phyloP scores from a whole-genome alignment of 1,140 invertebrate genomes.

The Spodoptera frugiperda region DNA sequence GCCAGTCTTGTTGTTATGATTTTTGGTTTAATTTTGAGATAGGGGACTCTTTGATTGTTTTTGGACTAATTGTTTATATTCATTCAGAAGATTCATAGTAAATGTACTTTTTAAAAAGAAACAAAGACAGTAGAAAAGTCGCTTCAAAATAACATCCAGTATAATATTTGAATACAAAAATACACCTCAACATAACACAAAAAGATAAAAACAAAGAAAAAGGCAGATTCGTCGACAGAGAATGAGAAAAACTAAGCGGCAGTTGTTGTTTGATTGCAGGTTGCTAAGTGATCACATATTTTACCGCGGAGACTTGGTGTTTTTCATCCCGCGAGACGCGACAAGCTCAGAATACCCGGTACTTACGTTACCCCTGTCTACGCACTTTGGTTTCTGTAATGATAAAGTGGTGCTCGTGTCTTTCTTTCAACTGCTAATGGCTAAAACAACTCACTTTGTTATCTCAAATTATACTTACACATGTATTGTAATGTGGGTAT shows the following conservation, averaged over 20 bases:
- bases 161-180: not conserved
- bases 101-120: not conserved
- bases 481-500: too few species aligned
- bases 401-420: conserved; percentile 8
- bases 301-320: conserved; percentile 73
- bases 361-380: conserved; percentile 49
- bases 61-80: not conserved
- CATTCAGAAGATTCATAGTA: too few species aligned
- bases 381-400: conserved; percentile 38
- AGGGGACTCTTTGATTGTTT: not conserved
- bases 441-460: not conserved
- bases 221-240: conserved; percentile 48
- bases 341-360: conserved; percentile 43
- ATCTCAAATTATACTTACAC: too few species aligned
- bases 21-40: conserved; percentile 16
- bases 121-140: not conserved
- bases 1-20: not conserved
- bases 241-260: conserved; percentile 69
- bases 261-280: conserved; percentile 80
- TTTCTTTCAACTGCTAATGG: conserved; percentile 13
- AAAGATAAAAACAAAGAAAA: conserved; percentile 15
- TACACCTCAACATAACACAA: not conserved
- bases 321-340: conserved; percentile 61
- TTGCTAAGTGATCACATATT: conserved; percentile 84
- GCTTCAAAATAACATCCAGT: too few species aligned